Conservation (phyloP, 1,140 invertebrate genomes). For the Acromyrmex charruanus region DNA sequence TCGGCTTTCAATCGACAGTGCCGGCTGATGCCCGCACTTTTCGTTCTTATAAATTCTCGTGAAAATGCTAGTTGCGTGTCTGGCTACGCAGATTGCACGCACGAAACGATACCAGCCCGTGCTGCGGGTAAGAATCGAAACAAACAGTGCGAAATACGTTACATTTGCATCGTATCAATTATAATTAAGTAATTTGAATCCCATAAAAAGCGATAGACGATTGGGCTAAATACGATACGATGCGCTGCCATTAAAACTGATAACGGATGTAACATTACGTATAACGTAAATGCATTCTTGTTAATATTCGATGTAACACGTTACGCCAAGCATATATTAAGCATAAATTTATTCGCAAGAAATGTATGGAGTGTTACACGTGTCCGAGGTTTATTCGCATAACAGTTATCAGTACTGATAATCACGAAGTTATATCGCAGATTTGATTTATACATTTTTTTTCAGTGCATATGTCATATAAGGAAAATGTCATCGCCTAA, state of each 20-base stretch:
- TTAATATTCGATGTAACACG: not conserved
- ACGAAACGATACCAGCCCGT: conserved; percentile 57
- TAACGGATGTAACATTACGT: not conserved
- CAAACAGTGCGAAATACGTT: conserved; percentile 55
- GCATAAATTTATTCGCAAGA: conserved; percentile 36
- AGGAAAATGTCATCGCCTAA: not conserved
- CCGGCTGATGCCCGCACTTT: conserved; percentile 80
- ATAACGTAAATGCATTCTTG: not conserved
- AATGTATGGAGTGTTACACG: conserved; percentile 60
- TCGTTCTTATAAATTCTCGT: conserved; percentile 76
- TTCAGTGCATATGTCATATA: not conserved
- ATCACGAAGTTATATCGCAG: not conserved
- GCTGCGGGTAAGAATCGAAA: conserved; percentile 43
- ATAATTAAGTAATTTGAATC: not conserved
- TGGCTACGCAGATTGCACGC: conserved; percentile 65
- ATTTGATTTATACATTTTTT: conserved; percentile 11
- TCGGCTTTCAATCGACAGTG: conserved; percentile 56
- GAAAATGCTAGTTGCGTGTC: conserved; percentile 81
- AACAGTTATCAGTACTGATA: conserved; percentile 6
- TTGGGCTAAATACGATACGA: not conserved
- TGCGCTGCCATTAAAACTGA: not conserved
- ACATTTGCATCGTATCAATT: conserved; percentile 36
- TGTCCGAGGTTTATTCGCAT: conserved; percentile 17
- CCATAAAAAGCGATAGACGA: not conserved
- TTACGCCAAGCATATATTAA: not conserved